Conservation (phyloP, 1,140 invertebrate genomes). For the Pomacea maculata region DNA sequence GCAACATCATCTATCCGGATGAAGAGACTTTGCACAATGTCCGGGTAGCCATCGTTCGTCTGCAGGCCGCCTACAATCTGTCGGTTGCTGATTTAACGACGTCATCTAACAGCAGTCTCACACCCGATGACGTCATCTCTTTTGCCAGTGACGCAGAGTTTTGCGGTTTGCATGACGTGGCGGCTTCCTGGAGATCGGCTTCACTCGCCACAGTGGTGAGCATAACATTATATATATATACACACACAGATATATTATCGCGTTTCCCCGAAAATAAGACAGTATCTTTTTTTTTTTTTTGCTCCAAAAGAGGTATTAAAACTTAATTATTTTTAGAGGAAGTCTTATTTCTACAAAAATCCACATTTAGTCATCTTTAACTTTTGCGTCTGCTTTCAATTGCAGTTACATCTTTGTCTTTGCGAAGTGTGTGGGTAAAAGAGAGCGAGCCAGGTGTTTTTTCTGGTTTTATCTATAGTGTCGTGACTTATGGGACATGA, state of each 20-base stretch:
- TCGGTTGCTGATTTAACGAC: not conserved
- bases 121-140: not conserved
- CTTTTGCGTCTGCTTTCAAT: too few species aligned
- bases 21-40: not conserved
- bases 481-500: too few species aligned
- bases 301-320: not conserved
- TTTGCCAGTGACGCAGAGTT: conserved; percentile 5
- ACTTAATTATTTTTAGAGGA: not conserved
- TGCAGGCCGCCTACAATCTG: conserved; percentile 24
- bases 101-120: conserved; percentile 8
- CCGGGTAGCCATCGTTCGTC: conserved; percentile 17
- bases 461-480: too few species aligned
- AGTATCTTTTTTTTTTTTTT: not conserved
- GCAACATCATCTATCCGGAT: conserved; percentile 16
- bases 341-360: not conserved
- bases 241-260: too few species aligned
- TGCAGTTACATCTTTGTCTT: too few species aligned
- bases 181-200: not conserved
- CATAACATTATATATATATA: not conserved
- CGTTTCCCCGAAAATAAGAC: not conserved
- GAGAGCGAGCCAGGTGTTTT: too few species aligned
- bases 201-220: not conserved
- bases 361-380: too few species aligned
- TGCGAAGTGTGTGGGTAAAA: too few species aligned
- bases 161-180: conserved; percentile 2